A percentile compares a stretch with the other conserved stretches of the same genome.
Evolutionary conservation across 2,797 vertebrate species (phyloP).

Genomic region (Macrochelys suwanniensis): DNA sequence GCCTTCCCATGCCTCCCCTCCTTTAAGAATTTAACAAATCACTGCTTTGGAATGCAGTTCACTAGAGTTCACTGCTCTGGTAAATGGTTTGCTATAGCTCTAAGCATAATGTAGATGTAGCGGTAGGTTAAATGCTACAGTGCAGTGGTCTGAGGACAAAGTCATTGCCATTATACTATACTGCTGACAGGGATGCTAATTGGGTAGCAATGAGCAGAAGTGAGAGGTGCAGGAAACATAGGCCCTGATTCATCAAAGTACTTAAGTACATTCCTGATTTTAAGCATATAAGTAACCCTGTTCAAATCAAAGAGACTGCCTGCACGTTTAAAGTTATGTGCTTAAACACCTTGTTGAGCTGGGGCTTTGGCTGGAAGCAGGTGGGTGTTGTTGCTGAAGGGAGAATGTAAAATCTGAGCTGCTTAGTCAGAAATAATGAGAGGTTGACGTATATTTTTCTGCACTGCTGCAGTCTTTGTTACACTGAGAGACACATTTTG

Average conservation of each 20-base stretch:
- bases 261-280: not conserved
- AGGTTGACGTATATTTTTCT: not conserved
- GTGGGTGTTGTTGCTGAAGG: not conserved
- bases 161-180: not conserved
- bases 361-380: not conserved
- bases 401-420: not conserved
- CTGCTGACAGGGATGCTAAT: not conserved
- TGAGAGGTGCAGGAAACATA: not conserved
- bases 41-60: not conserved
- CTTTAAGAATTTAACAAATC: conserved; percentile 8
- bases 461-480: not conserved
- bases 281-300: not conserved
- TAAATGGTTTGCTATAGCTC: not conserved
- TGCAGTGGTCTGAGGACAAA: not conserved
- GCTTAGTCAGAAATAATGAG: not conserved
- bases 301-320: not conserved
- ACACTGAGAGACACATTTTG: not conserved
- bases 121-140: not conserved
- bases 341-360: not conserved
- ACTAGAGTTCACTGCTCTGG: not conserved
- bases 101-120: not conserved
- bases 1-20: not conserved
- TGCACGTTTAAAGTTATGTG: not conserved
- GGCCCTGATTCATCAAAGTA: not conserved
- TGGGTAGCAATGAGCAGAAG: not conserved